phyloP scores from a whole-genome alignment of 2,888 invertebrate genomes.

The Epistrophe eligans region DNA sequence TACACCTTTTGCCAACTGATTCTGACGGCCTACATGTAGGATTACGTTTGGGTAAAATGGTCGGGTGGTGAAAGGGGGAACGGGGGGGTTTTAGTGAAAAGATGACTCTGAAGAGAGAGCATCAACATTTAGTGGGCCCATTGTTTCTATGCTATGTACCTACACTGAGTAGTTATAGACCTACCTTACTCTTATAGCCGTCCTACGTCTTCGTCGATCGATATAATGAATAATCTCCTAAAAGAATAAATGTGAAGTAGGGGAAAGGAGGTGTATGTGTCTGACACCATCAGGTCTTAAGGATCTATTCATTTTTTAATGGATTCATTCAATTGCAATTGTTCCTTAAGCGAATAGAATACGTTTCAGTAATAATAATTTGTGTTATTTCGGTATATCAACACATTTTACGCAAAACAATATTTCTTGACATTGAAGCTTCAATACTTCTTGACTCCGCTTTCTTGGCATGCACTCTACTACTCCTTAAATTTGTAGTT shows the following conservation, averaged over 20 bases:
- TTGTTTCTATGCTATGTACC: conserved; percentile 38
- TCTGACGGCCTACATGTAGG: conserved; percentile 70
- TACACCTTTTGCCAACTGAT: conserved; percentile 74
- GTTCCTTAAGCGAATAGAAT: background rate
- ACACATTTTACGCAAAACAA: background rate
- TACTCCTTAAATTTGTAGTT: too few species aligned
- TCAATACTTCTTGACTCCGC: background rate
- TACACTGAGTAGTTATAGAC: conserved; percentile 31
- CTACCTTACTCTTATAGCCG: background rate
- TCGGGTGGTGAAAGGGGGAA: too few species aligned
- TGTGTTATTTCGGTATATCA: background rate
- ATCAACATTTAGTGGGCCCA: conserved; percentile 44
- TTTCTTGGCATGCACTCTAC: background rate
- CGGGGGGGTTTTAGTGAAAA: background rate
- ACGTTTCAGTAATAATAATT: background rate
- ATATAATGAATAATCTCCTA: conserved; percentile 34
- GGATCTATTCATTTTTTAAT: background rate
- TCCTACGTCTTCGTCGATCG: conserved; percentile 41
- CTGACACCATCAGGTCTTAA: background rate
- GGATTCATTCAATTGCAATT: background rate
- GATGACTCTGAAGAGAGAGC: conserved; percentile 33
- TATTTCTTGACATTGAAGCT: background rate
- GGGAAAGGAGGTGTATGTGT: background rate
- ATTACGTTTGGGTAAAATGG: background rate
- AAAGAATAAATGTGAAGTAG: background rate